phyloP scores from a whole-genome alignment of 2,113 vertebrate genomes.

The Morone chrysops region DNA sequence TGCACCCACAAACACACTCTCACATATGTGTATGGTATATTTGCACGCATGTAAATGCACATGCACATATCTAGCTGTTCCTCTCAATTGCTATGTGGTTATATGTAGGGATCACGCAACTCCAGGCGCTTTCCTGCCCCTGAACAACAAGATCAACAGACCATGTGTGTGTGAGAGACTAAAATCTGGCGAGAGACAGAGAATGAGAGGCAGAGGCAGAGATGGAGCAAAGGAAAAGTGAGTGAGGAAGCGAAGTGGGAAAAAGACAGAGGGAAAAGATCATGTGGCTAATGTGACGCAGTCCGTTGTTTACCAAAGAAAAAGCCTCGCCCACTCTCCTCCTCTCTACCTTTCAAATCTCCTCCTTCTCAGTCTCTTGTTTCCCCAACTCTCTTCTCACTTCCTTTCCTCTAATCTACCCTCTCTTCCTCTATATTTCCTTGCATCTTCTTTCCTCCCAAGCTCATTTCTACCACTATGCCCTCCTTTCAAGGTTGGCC shows the following conservation, averaged over 20 bases:
- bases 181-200: slow-evolving; percentile 37
- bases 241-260: slow-evolving; percentile 17
- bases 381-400: slow-evolving; percentile 39
- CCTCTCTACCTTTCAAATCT: slow-evolving; percentile 39
- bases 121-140: slow-evolving; percentile 54
- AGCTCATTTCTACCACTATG: slow-evolving; percentile 64
- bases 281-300: slow-evolving; percentile 53
- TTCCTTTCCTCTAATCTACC: slow-evolving; percentile 52
- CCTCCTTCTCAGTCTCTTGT: slow-evolving; percentile 37
- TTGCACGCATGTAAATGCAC: not conserved
- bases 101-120: not conserved
- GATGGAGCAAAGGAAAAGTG: slow-evolving; percentile 22
- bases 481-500: slow-evolving; percentile 78
- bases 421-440: slow-evolving; percentile 45
- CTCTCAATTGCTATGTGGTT: slow-evolving; percentile 28
- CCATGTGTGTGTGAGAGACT: slow-evolving; percentile 40
- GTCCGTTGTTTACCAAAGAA: slow-evolving; percentile 72
- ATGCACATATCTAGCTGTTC: slow-evolving; percentile 7
- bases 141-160: slow-evolving; percentile 62
- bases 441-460: slow-evolving; percentile 45
- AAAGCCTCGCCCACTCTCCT: slow-evolving; percentile 60
- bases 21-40: not conserved
- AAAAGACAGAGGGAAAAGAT: slow-evolving; percentile 37
- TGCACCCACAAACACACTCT: slow-evolving; percentile 20
- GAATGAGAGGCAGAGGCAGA: not conserved